A percentile compares a stretch with the other conserved stretches of the same genome.
phyloP scores from a whole-genome alignment of 1,140 invertebrate species.

The Holotrichia oblita region DNA sequence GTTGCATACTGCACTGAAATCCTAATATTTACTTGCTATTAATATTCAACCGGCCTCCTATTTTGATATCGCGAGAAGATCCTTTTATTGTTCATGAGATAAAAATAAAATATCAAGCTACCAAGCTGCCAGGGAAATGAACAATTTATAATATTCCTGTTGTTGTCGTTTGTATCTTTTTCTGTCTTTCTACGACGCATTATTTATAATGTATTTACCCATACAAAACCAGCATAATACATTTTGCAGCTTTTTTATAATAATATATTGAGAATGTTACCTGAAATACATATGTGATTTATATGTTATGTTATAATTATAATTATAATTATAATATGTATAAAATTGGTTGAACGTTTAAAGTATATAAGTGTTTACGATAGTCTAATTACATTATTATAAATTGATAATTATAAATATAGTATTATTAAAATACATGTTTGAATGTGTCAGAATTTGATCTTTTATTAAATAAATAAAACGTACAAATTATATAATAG shows the following conservation, averaged over 20 bases:
- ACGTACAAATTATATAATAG: neutral
- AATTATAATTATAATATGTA: no score
- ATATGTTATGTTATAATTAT: constrained; percentile 19
- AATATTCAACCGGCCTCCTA: no score
- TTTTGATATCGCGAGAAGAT: neutral
- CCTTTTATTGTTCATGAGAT: neutral
- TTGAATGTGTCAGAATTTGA: constrained; percentile 20
- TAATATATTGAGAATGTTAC: constrained; percentile 8
- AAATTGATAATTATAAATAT: constrained; percentile 16
- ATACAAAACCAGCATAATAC: neutral
- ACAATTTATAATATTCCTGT: neutral
- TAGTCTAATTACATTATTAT: constrained; percentile 9
- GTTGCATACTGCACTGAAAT: no score
- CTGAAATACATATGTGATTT: constrained; percentile 31
- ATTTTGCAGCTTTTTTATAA: neutral
- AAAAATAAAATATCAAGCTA: neutral
- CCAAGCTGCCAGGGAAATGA: neutral
- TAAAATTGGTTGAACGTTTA: neutral
- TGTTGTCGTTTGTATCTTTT: neutral
- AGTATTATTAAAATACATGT: constrained; percentile 33
- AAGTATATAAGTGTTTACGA: constrained; percentile 13
- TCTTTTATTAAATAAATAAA: constrained; percentile 25
- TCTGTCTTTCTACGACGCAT: neutral
- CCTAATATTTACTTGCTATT: no score
- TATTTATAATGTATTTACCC: neutral